These are phyloP conservation scores for Megaustenia siamemsis DNA, from an alignment of 2,888 invertebrate species.

Conservation along the genomic window DNA sequence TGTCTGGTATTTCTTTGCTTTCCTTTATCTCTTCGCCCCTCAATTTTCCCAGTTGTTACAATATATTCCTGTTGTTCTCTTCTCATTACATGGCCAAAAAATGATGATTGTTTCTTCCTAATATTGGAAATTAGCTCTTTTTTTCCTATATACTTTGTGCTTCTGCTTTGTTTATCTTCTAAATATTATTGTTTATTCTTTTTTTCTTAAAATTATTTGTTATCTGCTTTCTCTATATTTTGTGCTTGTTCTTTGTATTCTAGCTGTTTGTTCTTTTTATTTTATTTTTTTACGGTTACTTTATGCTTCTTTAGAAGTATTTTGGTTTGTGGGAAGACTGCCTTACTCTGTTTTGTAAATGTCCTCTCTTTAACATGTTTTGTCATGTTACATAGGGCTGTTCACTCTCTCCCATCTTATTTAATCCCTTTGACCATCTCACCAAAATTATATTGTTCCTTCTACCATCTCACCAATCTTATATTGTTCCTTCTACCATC, in stretches of 20 bases:
- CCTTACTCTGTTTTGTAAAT: background rate
- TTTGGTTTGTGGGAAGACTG: background rate
- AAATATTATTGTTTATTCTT: background rate
- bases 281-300: background rate
- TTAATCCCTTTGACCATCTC: too few species aligned
- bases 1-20: too few species aligned
- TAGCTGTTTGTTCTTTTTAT: too few species aligned
- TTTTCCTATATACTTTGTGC: background rate
- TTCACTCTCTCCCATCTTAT: slow-evolving; percentile 20
- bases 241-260: background rate
- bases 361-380: background rate
- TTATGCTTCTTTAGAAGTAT: background rate
- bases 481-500: too few species aligned
- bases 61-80: too few species aligned
- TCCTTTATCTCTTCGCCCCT: too few species aligned
- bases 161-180: background rate
- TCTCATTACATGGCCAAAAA: too few species aligned
- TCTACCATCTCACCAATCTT: too few species aligned
- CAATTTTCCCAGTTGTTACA: too few species aligned
- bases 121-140: too few species aligned
- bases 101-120: too few species aligned
- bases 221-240: background rate
- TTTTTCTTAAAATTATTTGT: background rate
- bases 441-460: too few species aligned
- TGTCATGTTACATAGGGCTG: slow-evolving; percentile 84